Base-by-base conservation (phyloP, 1,140 invertebrate species). In the Paraescarpia echinospica region DNA sequence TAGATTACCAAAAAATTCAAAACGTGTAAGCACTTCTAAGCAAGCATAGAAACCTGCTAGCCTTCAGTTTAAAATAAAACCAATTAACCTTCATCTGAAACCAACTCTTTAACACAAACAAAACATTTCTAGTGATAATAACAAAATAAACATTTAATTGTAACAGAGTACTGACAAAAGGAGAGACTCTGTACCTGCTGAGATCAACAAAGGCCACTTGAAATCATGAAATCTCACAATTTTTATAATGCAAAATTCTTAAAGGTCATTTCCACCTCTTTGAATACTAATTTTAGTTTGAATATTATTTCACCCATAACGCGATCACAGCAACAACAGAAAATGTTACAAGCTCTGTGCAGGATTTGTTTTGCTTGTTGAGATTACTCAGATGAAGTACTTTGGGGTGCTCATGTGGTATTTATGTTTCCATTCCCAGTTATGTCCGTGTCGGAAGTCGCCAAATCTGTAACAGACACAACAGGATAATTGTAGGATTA, bases 401-500 rank as follows among this genome's bases (percentile, higher is more conserved):
- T 96, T 96, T 48, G 96, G 96, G 91, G 96, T 96, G 89, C 93
- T 94, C 95, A 96, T 96, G 93, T 96, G 96, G 93, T 95, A 96
- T 4, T 94, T 93, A 92, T 96, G 96, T 8, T 59, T 92, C 18
- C 92, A 35, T 88, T 94, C 94, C 92, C 94, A 94, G 34, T 95
- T 94, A 94, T 96, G 95, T 31, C 95, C 95, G 41, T 41, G 89
- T 89, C 94, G 89, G 59, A 94, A 94, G 33, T 91, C 91, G 41
- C 96, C 96, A 94, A 96, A 96, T 93, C 95, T 96, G 94, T n/a
- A 91, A 92, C 34, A 4, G 12, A 41, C 41, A 41, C 41, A 41
- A 41, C 41, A 41, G 41, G 12, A 41, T 41, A 12, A 41, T 41
- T 41, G 41, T 12, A 41, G 41, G 12, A 41, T 41, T 6, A 41